These are phyloP conservation scores for Drosophila seguyi DNA, from an alignment of 1,140 invertebrate species.

Conservation along the genomic window DNA sequence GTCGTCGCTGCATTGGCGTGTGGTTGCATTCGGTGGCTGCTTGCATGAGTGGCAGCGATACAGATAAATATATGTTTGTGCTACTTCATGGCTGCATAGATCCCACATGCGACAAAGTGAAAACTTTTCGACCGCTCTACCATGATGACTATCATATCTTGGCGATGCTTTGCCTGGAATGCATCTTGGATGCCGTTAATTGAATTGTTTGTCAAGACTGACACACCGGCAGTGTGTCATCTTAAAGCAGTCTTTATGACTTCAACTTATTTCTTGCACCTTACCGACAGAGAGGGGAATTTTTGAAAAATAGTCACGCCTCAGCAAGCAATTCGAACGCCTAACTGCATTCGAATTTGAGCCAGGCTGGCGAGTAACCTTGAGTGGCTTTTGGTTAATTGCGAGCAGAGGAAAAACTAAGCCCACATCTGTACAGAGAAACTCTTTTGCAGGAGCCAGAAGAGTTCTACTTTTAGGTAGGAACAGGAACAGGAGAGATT, in stretches of 20 bases:
- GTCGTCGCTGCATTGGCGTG: conserved; percentile 57
- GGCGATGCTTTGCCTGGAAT: conserved; percentile 25
- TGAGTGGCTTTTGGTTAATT: conserved; percentile 65
- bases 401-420: conserved; percentile 11
- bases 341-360: conserved; percentile 72
- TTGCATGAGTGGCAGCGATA: conserved; percentile 68
- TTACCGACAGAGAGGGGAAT: background rate
- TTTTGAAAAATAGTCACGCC: conserved; percentile 43
- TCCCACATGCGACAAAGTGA: conserved; percentile 77
- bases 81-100: conserved; percentile 68
- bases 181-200: conserved; percentile 39
- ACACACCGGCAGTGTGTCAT: conserved; percentile 28
- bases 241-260: background rate
- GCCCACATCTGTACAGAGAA: conserved; percentile 14
- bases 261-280: conserved; percentile 15
- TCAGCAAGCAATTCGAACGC: conserved; percentile 68
- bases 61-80: conserved; percentile 60
- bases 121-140: conserved; percentile 54
- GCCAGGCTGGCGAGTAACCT: conserved; percentile 62
- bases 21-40: conserved; percentile 49
- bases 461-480: background rate
- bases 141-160: conserved; percentile 37
- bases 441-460: conserved; percentile 23
- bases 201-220: conserved; percentile 51
- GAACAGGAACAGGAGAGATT: background rate